These are phyloP conservation scores for Gymnarchus niloticus DNA, from an alignment of 2,113 vertebrate genomes.

Conservation along the genomic window DNA sequence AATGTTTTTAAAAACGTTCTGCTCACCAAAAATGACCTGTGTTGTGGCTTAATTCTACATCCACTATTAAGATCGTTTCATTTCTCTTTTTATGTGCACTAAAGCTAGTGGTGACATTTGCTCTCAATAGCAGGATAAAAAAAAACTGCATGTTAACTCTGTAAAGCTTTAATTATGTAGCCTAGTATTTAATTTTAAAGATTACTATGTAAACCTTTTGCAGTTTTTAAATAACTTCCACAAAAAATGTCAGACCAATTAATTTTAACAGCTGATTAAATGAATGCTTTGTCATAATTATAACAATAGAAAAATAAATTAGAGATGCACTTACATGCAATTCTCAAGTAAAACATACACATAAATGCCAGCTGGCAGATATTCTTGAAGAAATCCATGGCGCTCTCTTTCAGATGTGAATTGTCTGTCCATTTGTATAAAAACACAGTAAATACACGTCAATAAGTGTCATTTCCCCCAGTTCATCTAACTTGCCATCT, in stretches of 20 bases:
- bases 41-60: not conserved
- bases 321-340: constrained; percentile 2
- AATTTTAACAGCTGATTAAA: not conserved
- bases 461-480: not conserved
- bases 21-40: too few species aligned
- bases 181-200: not conserved
- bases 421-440: not conserved
- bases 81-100: not conserved
- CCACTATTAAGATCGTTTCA: not conserved
- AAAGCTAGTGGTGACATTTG: not conserved
- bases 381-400: constrained; percentile 40
- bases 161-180: not conserved
- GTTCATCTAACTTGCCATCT: not conserved
- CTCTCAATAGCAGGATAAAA: not conserved
- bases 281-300: not conserved
- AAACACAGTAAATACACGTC: not conserved
- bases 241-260: not conserved
- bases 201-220: not conserved
- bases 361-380: constrained; percentile 36
- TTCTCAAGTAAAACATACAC: constrained; percentile 27
- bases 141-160: not conserved
- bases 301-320: not conserved
- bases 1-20: too few species aligned
- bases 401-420: constrained; percentile 5
- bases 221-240: too few species aligned